A percentile compares a stretch with the other conserved stretches of the same genome.
Evolutionary conservation across 2,797 vertebrate genomes (phyloP).

Genomic region (Eidolon dupreanum): DNA sequence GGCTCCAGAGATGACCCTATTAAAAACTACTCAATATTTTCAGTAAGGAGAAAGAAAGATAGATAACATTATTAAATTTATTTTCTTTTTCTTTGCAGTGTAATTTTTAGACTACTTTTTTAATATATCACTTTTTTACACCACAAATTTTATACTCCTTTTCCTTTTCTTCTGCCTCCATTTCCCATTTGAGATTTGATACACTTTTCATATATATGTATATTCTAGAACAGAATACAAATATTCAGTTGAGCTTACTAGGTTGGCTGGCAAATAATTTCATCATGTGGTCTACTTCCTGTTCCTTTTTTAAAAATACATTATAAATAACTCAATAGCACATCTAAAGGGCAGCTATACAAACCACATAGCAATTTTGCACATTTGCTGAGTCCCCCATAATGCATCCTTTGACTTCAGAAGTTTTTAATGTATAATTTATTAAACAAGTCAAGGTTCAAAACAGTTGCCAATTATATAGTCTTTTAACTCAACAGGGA

Average conservation of each 20-base stretch:
- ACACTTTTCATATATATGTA: background rate
- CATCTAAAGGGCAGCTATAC: slow-evolving; percentile 43
- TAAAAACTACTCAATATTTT: background rate
- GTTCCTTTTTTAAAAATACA: slow-evolving; percentile 25
- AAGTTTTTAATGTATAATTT: slow-evolving; percentile 63
- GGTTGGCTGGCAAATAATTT: slow-evolving; percentile 28
- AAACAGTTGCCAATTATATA: slow-evolving; percentile 46
- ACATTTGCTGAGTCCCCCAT: slow-evolving; percentile 6
- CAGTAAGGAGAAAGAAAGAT: background rate
- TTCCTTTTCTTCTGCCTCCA: background rate
- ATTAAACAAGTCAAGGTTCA: slow-evolving; percentile 56
- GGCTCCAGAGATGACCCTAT: background rate
- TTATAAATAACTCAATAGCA: slow-evolving; percentile 61
- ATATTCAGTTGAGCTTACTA: background rate
- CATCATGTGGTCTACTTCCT: background rate
- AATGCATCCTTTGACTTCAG: slow-evolving; percentile 39
- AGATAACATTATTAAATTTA: background rate
- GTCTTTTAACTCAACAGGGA: slow-evolving; percentile 46
- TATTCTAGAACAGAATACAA: background rate
- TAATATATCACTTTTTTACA: no score
- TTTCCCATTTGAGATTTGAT: background rate
- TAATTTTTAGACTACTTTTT: background rate
- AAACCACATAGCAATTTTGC: slow-evolving; percentile 19
- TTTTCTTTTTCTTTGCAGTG: background rate
- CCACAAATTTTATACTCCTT: background rate